These are phyloP conservation scores for Gobio gobio DNA, from an alignment of 2,113 vertebrate genomes.

Conservation along the genomic window DNA sequence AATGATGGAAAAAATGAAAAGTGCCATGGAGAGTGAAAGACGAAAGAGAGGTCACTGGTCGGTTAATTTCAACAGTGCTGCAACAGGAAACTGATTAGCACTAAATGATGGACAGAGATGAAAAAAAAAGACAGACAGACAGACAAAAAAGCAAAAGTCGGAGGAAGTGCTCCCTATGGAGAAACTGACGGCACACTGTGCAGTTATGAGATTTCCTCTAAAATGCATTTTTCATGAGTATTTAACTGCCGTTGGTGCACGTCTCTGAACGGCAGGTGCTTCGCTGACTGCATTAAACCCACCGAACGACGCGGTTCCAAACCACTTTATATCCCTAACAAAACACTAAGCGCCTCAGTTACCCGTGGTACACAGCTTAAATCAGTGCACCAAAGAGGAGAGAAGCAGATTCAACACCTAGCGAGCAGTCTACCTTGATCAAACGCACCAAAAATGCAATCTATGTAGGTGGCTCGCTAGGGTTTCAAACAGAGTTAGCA, in stretches of 20 bases:
- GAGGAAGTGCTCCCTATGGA: constrained; percentile 25
- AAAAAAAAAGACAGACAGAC: not conserved
- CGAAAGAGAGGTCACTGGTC: not conserved
- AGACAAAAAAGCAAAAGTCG: not conserved
- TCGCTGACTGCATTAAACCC: constrained; percentile 25
- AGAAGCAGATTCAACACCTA: not conserved
- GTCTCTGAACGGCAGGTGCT: constrained; percentile 28
- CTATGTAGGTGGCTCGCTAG: not conserved
- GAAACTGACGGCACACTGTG: constrained; percentile 11
- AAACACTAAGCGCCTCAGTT: not conserved
- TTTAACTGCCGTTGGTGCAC: constrained; percentile 6
- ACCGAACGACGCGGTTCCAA: not conserved
- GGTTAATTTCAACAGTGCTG: constrained; percentile 6
- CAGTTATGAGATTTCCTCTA: constrained; percentile 44
- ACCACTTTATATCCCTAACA: constrained; percentile 2
- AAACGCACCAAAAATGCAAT: not conserved
- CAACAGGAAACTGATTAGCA: constrained; percentile 28
- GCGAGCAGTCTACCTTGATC: not conserved
- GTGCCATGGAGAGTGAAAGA: not conserved
- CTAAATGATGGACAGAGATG: constrained; percentile 20
- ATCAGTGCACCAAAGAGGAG: not conserved
- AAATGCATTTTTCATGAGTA: constrained; percentile 50
- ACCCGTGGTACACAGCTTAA: not conserved
- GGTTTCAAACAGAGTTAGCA: not conserved
- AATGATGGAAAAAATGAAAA: not conserved